phyloP scores from a whole-genome alignment of 2,888 invertebrate species.

The Mimachlamys varia region DNA sequence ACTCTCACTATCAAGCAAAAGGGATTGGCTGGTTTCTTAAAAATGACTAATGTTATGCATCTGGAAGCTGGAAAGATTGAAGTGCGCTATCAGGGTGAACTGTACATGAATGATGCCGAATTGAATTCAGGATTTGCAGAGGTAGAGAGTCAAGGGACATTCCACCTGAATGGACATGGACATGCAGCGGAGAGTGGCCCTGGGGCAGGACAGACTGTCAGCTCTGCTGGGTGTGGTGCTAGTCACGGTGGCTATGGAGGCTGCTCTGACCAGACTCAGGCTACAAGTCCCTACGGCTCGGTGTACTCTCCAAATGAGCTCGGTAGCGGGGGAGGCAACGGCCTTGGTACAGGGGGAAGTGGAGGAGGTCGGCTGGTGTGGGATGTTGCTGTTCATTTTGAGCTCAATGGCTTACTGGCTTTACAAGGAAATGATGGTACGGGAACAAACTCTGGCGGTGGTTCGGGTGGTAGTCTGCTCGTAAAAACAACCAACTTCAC shows the following conservation, averaged over 20 bases:
- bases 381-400: constrained; percentile 67
- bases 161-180: constrained; percentile 70
- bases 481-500: constrained; percentile 70
- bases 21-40: constrained; percentile 62
- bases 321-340: constrained; percentile 74
- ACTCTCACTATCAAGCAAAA: constrained; percentile 64
- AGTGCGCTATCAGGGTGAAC: constrained; percentile 67
- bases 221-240: constrained; percentile 66
- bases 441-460: constrained; percentile 67
- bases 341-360: constrained; percentile 63
- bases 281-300: constrained; percentile 66
- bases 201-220: constrained; percentile 62
- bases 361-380: constrained; percentile 71
- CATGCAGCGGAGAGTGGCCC: constrained; percentile 58
- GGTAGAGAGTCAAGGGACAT: constrained; percentile 71
- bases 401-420: constrained; percentile 68
- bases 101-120: constrained; percentile 71
- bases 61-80: constrained; percentile 63
- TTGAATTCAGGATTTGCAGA: constrained; percentile 68
- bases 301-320: constrained; percentile 59
- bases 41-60: constrained; percentile 55
- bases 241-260: constrained; percentile 73
- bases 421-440: constrained; percentile 63
- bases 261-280: constrained; percentile 53
- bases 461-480: constrained; percentile 70